Evolutionary conservation across 2,113 vertebrate species (phyloP).

Genomic region (Gopherus flavomarginatus): DNA sequence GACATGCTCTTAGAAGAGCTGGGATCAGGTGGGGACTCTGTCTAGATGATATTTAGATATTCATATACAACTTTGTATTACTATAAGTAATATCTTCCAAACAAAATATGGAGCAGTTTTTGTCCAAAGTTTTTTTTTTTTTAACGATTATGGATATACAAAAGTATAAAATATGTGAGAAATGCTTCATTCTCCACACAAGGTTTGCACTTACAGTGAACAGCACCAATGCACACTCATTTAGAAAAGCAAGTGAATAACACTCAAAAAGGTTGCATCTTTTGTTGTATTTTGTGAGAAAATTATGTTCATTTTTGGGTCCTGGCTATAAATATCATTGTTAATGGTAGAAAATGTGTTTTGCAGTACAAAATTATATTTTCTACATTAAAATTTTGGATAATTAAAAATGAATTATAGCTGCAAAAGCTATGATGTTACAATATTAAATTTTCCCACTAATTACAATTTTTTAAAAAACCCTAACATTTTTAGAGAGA

Average conservation of each 20-base stretch:
- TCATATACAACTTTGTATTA: neutral
- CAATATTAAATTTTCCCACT: neutral
- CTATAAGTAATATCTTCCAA: neutral
- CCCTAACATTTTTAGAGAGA: neutral
- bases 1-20: too few species aligned
- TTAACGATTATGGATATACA: neutral
- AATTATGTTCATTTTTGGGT: neutral
- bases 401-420: accelerated
- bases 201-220: neutral
- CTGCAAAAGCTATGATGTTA: neutral
- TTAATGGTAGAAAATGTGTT: neutral
- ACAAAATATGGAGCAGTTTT: neutral
- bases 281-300: conserved; percentile 27
- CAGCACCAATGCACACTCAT: neutral
- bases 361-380: neutral
- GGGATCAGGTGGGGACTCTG: too few species aligned
- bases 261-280: neutral
- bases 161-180: neutral
- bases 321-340: neutral
- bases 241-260: neutral
- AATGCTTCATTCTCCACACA: neutral
- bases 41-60: neutral
- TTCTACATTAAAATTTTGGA: neutral
- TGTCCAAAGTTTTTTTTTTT: neutral
- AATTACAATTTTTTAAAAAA: neutral